Conservation (phyloP, 2,888 invertebrate genomes). For the Sinopyrophorus schimmeli region DNA sequence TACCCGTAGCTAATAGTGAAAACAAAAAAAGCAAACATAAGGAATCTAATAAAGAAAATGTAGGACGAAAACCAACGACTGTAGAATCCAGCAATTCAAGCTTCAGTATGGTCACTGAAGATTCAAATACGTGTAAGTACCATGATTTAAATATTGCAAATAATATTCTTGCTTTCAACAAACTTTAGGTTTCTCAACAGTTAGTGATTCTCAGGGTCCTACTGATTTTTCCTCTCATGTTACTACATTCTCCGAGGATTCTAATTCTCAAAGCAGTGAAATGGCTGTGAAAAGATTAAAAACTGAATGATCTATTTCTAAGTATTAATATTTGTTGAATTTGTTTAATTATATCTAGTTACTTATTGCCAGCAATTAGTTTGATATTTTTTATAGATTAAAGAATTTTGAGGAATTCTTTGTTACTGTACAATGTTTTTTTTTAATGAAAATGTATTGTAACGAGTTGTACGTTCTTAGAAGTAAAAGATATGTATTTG, state of each 20-base stretch:
- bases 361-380: no score
- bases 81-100: slow-evolving; percentile 80
- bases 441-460: no score
- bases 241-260: slow-evolving; percentile 83
- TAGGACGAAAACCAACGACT: slow-evolving; percentile 66
- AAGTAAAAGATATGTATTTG: no score
- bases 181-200: slow-evolving; percentile 80
- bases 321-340: not conserved
- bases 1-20: slow-evolving; percentile 83
- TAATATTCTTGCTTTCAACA: not conserved
- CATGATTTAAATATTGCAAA: not conserved
- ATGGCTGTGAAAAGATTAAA: slow-evolving; percentile 76
- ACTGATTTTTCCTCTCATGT: slow-evolving; percentile 82
- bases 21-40: slow-evolving; percentile 73
- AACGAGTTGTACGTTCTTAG: no score
- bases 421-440: no score
- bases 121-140: slow-evolving; percentile 85
- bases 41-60: slow-evolving; percentile 80
- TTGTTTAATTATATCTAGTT: not conserved
- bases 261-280: slow-evolving; percentile 87
- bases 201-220: slow-evolving; percentile 87
- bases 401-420: no score
- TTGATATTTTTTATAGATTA: no score
- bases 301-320: slow-evolving; percentile 60
- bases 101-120: slow-evolving; percentile 79